Evolutionary conservation across 2,888 invertebrate genomes (phyloP), one percentile per base, ranked within the genome.

Genomic region (Flexamia atlantica): DNA sequence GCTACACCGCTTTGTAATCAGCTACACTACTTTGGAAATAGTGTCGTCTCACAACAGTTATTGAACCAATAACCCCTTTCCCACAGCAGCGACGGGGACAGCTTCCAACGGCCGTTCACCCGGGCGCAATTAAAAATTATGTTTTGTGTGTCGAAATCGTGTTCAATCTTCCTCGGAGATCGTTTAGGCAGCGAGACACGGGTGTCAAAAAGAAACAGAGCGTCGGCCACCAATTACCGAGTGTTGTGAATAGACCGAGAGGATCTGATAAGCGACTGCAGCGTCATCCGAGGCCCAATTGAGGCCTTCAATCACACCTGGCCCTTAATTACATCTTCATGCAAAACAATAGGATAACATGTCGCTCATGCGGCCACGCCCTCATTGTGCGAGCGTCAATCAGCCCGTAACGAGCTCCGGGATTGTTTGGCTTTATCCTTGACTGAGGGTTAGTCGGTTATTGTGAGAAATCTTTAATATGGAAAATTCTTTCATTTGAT

Each of bases 181-280:
- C 82, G 82, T 82, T 82, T 82, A 76, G 76, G 50, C 7, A 9
- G 32, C 76, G 40, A 76, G 76, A 76, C 76, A 25, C 46, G 50
- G 76, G 76, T 76, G 76, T 76, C 76, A 76, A 76, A 76, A 76
- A 76, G 76, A 76, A 76, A 76, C 76, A 76, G 50, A 40, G 72
- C 72, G 46, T 72, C 72, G 7, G 17, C 50, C 17, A 20, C 76
- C 76, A 76, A 76, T 76, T 76, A 76, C 76, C 14, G 72, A 14
- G 50, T 28, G 40, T 30, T 68, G 32, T 70, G 72, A 72, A 72
- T 72, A 40, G 72, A 12, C 36, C 72, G 32, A 60, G 53, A 53
- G 10, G 40, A 76, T 76, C 76, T 76, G 76, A 76, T 76, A 76
- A 76, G 40, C 50, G 28, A 17, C 46, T 50, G 76, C 76, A 46